Base-by-base conservation (phyloP, 2,797 vertebrate species). In the Botia almorhae region DNA sequence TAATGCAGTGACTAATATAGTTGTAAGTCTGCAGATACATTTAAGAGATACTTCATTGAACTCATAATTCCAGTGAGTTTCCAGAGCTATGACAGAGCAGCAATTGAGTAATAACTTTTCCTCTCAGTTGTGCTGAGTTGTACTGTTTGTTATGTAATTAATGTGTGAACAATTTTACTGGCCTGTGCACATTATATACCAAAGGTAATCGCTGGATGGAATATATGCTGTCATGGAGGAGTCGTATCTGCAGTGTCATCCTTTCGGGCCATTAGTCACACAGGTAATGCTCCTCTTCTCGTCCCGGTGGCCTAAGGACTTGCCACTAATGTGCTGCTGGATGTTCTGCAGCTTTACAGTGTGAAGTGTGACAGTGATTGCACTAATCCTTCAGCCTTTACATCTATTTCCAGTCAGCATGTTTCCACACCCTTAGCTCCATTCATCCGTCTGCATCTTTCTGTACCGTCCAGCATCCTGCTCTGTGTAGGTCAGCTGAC, bases 391-490 rank as follows among this genome's bases (percentile, higher is more conserved):
- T 74, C 53, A 23, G 21, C 17, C 10, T 36, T 21, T 48, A n/a
- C 4, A 19, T 65, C 63, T 65, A 39, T 65, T 65, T 65, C 17
- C 17, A 65, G 33, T 33, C 12, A 23, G 26, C 8, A 33, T 51
- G 43, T 81, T 80, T 73, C 55, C 43, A 16, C 19, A 51, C 29
- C 29, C 26, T 8, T 50, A 23, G 3, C 36, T 64, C 23, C 33
- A 29, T 48, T 80, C 67, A 82, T 74, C 48, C 85, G 80, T 81
- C 67, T 51, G 2, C 39, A 46, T 77, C 72, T 10, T 21, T 74
- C n/a, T 46, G 43, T 46, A 46, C 7, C 58, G 72, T 78, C 26
- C 4, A 69, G 29, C 21, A 10, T 23, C 69, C 46, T 7, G 17
- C 1, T 11, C 75, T 81, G 73, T 85, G 14, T 69, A 51, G 17